Conservation (phyloP, 2,888 invertebrate species). For the Clivina fossor region DNA sequence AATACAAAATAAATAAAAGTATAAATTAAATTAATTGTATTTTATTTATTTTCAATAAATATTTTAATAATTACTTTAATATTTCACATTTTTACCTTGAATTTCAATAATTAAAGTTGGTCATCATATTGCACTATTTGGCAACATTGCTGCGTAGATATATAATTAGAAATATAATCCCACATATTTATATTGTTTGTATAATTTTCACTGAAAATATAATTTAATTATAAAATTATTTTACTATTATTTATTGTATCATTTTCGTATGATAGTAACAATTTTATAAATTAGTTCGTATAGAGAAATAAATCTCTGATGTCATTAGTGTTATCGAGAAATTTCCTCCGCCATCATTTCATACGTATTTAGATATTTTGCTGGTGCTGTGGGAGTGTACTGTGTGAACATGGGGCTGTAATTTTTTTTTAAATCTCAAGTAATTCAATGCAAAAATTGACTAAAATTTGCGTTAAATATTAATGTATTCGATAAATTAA, state of each 20-base stretch:
- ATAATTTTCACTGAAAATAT: too few species aligned
- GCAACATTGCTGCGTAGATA: conserved; percentile 13
- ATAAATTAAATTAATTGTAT: background rate
- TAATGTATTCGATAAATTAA: conserved; percentile 8
- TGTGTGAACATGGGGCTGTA: conserved; percentile 4
- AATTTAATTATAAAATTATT: too few species aligned
- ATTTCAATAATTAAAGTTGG: too few species aligned
- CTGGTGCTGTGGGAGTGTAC: conserved; percentile 32
- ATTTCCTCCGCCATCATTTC: conserved; percentile 28
- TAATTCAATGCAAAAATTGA: conserved; percentile 8
- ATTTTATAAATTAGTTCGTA: too few species aligned
- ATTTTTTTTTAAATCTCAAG: background rate
- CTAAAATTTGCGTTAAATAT: conserved; percentile 22
- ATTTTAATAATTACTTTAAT: too few species aligned
- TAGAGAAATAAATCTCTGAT: too few species aligned
- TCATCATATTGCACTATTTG: background rate
- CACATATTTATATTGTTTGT: conserved; percentile 9
- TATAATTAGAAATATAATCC: conserved; percentile 13
- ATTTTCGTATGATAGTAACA: too few species aligned
- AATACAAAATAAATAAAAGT: background rate
- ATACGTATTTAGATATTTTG: conserved; percentile 31
- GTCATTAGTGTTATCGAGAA: conserved; percentile 29
- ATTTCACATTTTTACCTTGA: too few species aligned
- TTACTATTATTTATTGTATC: too few species aligned
- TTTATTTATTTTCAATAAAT: background rate